Evolutionary conservation across 2,888 invertebrate genomes (phyloP), one percentile per base, ranked within the genome.

Genomic region (Torymus tubicola): DNA sequence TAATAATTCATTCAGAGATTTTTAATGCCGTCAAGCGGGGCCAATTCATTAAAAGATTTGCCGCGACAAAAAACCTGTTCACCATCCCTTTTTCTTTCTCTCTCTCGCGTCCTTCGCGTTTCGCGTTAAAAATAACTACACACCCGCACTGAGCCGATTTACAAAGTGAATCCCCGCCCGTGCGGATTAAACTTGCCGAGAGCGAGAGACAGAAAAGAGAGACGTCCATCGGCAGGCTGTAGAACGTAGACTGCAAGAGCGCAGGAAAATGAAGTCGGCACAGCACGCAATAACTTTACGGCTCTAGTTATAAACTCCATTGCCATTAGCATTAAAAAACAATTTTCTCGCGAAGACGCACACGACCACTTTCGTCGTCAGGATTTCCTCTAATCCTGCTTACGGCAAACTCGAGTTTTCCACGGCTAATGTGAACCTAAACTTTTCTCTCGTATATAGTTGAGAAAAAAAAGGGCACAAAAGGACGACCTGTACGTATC

Each of bases 311-410:
- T 60, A 60, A 64, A 68, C 60, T 68, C 60, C 31, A 24, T 52
- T 68, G 60, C 63, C 13, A 76, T 76, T 76, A 68, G 58, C 68
- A 69, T 76, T 76, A 60, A 74, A 74, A 74, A 67, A 74, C 65
- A 74, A 74, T 68, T 76, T 76, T 16, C 31, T 11, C 11, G 42
- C 16, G 42, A 42, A 42, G 42, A 42, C 42, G 42, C 8, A 42
- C 42, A 8, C 42, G 42, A 8, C 42, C 42, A 0, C 63, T 3
- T 50, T 1, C 53, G 24, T n/a, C n/a, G 16, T 16, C 18, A 8
- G 42, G 42, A 42, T 42, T 3, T 70, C 63, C 52, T 14, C 50
- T 14, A 4, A 42, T 42, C 42, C 42, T 42, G 42, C 42, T 42
- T 42, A 42, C 10, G 1, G 42, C 42, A 8, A 8, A 1, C 8